Percentiles rank a stretch among this genome's conserved stretches.
These are phyloP conservation scores for Pituophis catenifer DNA, from an alignment of 2,113 vertebrate genomes.

Conservation along the genomic window DNA sequence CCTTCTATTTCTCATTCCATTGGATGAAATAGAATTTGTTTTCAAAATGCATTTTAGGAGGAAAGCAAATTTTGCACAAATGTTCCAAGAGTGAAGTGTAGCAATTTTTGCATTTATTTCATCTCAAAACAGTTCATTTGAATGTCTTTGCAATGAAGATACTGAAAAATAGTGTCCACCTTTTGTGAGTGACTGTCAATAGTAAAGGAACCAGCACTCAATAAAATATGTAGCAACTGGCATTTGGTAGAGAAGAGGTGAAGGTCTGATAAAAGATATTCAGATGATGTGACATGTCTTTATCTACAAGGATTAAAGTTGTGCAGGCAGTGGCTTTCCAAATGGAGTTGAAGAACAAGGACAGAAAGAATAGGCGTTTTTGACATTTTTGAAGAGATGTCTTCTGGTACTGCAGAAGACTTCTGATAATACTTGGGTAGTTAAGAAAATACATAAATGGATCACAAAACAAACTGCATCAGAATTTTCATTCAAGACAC, in stretches of 20 bases:
- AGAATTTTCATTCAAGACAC: not conserved
- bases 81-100: not conserved
- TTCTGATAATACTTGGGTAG: not conserved
- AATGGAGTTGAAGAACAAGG: not conserved
- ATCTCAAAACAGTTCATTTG: not conserved
- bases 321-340: not conserved
- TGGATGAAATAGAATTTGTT: not conserved
- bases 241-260: not conserved
- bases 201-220: not conserved
- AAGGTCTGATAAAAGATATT: not conserved
- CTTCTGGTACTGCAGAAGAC: not conserved
- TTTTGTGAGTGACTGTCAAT: not conserved
- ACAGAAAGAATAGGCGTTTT: not conserved
- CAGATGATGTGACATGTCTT: not conserved
- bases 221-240: not conserved
- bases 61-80: not conserved
- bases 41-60: not conserved
- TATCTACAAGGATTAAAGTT: not conserved
- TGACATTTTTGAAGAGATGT: not conserved
- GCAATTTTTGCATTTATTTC: not conserved
- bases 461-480: not conserved
- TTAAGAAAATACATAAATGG: not conserved
- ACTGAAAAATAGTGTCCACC: not conserved
- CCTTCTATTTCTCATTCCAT: not conserved
- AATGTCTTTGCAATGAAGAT: not conserved